Conservation (phyloP, 2,888 invertebrate genomes). For the Blastobasis adustella region DNA sequence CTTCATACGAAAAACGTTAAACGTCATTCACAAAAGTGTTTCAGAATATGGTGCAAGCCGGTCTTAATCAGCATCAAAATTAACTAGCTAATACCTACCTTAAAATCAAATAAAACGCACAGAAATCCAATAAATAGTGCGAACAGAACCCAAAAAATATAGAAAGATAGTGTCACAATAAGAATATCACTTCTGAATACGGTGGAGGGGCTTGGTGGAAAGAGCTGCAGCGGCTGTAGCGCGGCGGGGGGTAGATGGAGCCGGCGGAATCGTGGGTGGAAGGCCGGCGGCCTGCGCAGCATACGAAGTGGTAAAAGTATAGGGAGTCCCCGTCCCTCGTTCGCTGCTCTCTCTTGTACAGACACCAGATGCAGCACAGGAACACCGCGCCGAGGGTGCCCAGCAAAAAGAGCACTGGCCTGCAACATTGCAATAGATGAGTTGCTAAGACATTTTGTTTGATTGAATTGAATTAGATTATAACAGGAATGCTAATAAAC, state of each 20-base stretch:
- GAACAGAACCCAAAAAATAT: too few species aligned
- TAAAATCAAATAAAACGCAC: too few species aligned
- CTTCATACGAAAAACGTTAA: too few species aligned
- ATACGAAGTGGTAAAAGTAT: slow-evolving; percentile 39
- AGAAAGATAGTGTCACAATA: slow-evolving; percentile 22
- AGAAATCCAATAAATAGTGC: too few species aligned
- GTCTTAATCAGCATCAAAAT: too few species aligned
- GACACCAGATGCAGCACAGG: slow-evolving; percentile 80
- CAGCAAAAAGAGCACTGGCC: slow-evolving; percentile 81
- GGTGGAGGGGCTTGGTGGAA: slow-evolving; percentile 89
- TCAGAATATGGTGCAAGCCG: too few species aligned
- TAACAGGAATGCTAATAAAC: too few species aligned
- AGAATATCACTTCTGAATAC: slow-evolving; percentile 82
- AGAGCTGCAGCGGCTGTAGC: slow-evolving; percentile 88
- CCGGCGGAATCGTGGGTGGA: slow-evolving; percentile 87
- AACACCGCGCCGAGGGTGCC: slow-evolving; percentile 80
- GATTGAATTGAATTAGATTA: too few species aligned
- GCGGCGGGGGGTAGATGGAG: slow-evolving; percentile 87
- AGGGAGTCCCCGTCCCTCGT: slow-evolving; percentile 39
- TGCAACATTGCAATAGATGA: slow-evolving; percentile 22
- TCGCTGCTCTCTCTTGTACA: slow-evolving; percentile 43
- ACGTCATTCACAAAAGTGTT: too few species aligned
- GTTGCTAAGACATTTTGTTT: too few species aligned
- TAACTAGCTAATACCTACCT: too few species aligned
- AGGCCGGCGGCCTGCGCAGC: slow-evolving; percentile 58